These are phyloP conservation scores for Pygoscelis antarcticus DNA, from an alignment of 2,113 vertebrate species.

Conservation along the genomic window DNA sequence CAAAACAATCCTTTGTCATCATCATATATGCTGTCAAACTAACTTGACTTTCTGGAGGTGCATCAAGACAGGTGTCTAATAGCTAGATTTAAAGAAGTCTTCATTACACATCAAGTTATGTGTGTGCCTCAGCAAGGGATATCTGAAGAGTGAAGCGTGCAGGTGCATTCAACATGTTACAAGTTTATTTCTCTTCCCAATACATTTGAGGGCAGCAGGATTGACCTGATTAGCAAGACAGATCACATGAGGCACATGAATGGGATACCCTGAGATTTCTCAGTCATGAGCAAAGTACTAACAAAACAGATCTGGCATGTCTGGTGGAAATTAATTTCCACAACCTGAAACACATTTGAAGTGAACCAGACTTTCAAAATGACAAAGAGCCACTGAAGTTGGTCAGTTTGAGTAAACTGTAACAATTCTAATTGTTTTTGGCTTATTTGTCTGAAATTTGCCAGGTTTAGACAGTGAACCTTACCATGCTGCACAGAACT, in stretches of 20 bases:
- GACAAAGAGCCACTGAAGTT: background rate
- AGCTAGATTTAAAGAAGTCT: background rate
- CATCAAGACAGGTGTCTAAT: background rate
- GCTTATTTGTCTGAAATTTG: background rate
- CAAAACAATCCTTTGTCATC: background rate
- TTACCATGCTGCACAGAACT: background rate
- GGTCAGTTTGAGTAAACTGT: background rate
- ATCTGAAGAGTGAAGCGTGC: fast-evolving
- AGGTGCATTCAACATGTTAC: background rate
- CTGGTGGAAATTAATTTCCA: background rate
- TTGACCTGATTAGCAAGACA: background rate
- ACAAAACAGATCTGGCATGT: background rate
- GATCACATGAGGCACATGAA: background rate
- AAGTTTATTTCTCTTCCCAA: background rate
- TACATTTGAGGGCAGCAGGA: background rate
- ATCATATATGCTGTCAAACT: background rate
- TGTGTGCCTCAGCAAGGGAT: background rate
- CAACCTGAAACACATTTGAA: background rate
- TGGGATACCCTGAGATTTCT: background rate
- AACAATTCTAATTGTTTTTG: background rate
- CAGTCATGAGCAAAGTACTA: background rate
- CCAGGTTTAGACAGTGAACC: background rate
- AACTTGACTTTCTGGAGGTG: fast-evolving
- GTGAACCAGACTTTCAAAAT: background rate
- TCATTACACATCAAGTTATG: fast-evolving